These are phyloP conservation scores for Samia ricini DNA, from an alignment of 1,140 invertebrate genomes.

Conservation along the genomic window DNA sequence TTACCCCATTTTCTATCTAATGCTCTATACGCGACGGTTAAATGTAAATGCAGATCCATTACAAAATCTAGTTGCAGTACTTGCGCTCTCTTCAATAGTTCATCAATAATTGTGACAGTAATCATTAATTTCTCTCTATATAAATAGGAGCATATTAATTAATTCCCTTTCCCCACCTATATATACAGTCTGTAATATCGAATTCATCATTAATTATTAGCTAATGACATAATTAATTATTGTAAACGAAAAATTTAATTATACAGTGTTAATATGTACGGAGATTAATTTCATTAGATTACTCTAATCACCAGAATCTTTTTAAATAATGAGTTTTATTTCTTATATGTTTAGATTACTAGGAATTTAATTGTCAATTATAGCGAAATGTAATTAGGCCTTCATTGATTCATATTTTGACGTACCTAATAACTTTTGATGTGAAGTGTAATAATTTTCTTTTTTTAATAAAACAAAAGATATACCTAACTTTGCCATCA, in stretches of 20 bases:
- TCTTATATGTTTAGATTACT: too few relatives aligned
- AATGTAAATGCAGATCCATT: constrained; percentile 54
- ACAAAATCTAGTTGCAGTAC: constrained; percentile 10
- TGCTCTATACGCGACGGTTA: constrained; percentile 41
- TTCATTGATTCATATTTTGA: too few relatives aligned
- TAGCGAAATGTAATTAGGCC: too few relatives aligned
- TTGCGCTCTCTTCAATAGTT: background rate
- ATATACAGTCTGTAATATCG: background rate
- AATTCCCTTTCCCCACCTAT: constrained; percentile 3
- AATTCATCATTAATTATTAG: background rate
- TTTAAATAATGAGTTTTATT: too few relatives aligned
- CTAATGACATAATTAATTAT: background rate
- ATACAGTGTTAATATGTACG: background rate
- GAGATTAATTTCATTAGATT: background rate
- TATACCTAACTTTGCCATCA: too few relatives aligned
- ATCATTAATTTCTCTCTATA: background rate
- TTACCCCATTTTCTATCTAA: constrained; percentile 51
- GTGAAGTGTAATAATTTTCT: too few relatives aligned
- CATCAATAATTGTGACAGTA: background rate
- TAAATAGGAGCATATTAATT: constrained; percentile 3
- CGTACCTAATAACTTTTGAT: too few relatives aligned
- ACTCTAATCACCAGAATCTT: background rate
- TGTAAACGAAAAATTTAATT: background rate
- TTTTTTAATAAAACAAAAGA: too few relatives aligned
- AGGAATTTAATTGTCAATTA: too few relatives aligned